These are phyloP conservation scores for Plagiodera versicolora DNA, from an alignment of 2,888 invertebrate genomes.

Conservation along the genomic window DNA sequence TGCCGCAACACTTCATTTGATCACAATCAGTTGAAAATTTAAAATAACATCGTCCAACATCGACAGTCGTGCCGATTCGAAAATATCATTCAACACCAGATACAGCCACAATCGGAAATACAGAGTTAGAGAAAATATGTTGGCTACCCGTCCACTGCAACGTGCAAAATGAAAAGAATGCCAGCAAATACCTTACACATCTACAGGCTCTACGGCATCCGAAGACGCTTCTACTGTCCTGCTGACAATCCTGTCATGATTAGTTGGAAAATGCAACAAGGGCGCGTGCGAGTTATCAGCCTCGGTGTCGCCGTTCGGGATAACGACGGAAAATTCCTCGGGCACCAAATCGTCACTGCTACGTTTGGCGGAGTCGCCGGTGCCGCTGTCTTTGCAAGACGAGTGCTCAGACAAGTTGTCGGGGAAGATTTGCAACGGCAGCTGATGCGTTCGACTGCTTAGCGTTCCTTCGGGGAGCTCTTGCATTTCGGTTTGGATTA, in stretches of 20 bases:
- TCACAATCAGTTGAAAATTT: not conserved
- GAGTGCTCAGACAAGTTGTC: constrained; percentile 76
- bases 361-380: constrained; percentile 76
- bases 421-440: constrained; percentile 50
- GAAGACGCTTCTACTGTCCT: constrained; percentile 1
- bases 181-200: constrained; percentile 1
- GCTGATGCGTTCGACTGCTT: constrained; percentile 25
- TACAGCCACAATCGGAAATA: no score
- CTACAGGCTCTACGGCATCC: constrained; percentile 11
- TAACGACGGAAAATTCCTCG: constrained; percentile 46
- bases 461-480: constrained; percentile 42
- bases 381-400: constrained; percentile 79
- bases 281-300: constrained; percentile 43
- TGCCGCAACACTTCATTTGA: not conserved
- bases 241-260: constrained; percentile 45
- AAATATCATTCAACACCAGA: no score
- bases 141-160: no score
- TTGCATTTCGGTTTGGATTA: constrained; percentile 43
- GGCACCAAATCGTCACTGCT: constrained; percentile 58
- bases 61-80: no score
- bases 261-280: constrained; percentile 48
- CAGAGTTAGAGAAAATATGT: no score
- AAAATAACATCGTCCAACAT: not conserved
- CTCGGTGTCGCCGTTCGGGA: constrained; percentile 15
- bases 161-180: no score